Conservation (phyloP, 2,888 invertebrate genomes). For the Phania funesta region DNA sequence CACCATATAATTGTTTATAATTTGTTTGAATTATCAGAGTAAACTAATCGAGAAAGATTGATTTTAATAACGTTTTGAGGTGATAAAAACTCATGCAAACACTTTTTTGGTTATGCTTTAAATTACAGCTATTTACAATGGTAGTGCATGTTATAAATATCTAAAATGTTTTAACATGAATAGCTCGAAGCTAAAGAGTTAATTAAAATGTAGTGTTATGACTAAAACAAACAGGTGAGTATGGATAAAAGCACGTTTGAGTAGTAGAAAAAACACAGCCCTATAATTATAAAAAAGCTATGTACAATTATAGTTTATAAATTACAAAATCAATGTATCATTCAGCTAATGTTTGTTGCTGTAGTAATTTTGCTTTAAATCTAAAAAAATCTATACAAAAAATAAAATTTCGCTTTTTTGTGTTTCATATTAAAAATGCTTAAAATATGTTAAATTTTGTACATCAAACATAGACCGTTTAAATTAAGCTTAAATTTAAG, state of each 20-base stretch:
- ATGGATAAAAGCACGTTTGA: conserved; percentile 41
- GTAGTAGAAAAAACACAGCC: conserved; percentile 11
- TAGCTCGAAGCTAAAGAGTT: conserved; percentile 42
- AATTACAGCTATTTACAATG: conserved; percentile 56
- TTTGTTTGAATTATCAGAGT: conserved; percentile 55
- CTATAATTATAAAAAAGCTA: conserved; percentile 48
- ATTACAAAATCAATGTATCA: conserved; percentile 35
- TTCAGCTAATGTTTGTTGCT: background rate
- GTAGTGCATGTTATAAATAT: conserved; percentile 21
- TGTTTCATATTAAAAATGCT: background rate
- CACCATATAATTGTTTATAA: conserved; percentile 58
- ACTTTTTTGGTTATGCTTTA: conserved; percentile 23
- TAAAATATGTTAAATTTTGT: conserved; percentile 3
- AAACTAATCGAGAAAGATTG: conserved; percentile 43
- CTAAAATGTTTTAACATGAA: conserved; percentile 32
- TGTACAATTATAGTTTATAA: conserved; percentile 41
- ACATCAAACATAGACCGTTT: conserved; percentile 25
- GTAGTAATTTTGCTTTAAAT: background rate
- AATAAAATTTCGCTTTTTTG: background rate
- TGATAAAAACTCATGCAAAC: conserved; percentile 61
- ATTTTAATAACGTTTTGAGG: conserved; percentile 58
- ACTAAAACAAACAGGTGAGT: conserved; percentile 60
- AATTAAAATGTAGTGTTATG: conserved; percentile 3
- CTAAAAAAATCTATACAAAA: background rate
- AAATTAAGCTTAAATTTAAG: conserved; percentile 40